These are phyloP conservation scores for Neosilurus mollespiculum DNA, from an alignment of 2,797 vertebrate species.

Conservation along the genomic window DNA sequence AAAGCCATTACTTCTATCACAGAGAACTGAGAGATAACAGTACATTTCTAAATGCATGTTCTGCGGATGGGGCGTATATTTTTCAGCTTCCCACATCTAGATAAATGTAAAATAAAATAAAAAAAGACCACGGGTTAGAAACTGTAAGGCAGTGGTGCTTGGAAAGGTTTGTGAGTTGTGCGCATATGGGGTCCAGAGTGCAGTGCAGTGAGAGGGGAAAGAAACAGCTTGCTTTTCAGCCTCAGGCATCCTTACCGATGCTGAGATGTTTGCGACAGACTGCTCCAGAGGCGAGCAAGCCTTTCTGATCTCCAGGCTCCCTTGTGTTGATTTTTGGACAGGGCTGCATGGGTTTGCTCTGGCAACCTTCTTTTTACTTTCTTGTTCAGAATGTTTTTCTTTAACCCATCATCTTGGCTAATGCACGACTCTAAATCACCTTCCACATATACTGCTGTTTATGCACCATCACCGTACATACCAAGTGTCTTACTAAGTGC, in stretches of 20 bases:
- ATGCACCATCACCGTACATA: background rate
- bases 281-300: slow-evolving; percentile 44
- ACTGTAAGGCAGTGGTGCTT: slow-evolving; percentile 29
- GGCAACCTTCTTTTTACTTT: slow-evolving; percentile 28
- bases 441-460: background rate
- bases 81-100: slow-evolving; percentile 28
- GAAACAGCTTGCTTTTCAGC: slow-evolving; percentile 46
- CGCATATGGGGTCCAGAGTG: slow-evolving; percentile 27
- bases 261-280: slow-evolving; percentile 48
- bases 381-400: slow-evolving; percentile 5
- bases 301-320: slow-evolving; percentile 48
- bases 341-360: slow-evolving; percentile 29
- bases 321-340: slow-evolving; percentile 47
- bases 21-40: slow-evolving; percentile 40
- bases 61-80: background rate
- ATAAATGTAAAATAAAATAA: slow-evolving; percentile 36
- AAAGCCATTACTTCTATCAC: slow-evolving; percentile 46
- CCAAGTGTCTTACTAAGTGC: background rate
- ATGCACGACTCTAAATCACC: background rate
- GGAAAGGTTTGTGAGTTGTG: slow-evolving; percentile 19
- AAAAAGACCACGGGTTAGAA: slow-evolving; percentile 6
- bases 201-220: slow-evolving; percentile 25
- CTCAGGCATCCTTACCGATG: slow-evolving; percentile 35
- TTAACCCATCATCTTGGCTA: background rate
- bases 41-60: slow-evolving; percentile 17